phyloP scores from a whole-genome alignment of 1,140 invertebrate species.

The Pseudomyrmex gracilis region DNA sequence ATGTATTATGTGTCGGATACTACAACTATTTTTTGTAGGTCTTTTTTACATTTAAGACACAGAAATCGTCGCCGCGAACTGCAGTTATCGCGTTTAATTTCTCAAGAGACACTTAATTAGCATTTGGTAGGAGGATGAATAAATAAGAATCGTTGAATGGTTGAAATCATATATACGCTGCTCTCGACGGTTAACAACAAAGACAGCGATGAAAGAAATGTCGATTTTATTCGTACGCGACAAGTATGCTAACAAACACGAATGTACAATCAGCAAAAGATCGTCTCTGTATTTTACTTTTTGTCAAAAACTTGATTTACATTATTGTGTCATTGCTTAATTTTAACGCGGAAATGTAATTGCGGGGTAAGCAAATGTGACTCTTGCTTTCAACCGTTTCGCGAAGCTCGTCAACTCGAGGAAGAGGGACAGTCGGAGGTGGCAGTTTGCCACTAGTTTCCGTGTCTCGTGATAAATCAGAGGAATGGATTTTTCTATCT shows the following conservation, averaged over 20 bases:
- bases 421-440: neutral
- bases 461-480: slow-evolving; percentile 40
- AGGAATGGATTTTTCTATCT: slow-evolving; percentile 26
- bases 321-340: too few relatives aligned
- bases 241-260: too few relatives aligned
- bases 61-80: neutral
- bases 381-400: neutral
- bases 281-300: too few relatives aligned
- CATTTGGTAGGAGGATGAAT: slow-evolving; percentile 1
- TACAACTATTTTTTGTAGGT: neutral
- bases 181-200: too few relatives aligned
- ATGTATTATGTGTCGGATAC: too few relatives aligned
- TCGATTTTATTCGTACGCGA: too few relatives aligned
- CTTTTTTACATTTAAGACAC: slow-evolving; percentile 24
- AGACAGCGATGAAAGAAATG: too few relatives aligned
- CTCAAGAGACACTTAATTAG: slow-evolving; percentile 23
- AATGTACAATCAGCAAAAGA: too few relatives aligned
- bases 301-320: too few relatives aligned
- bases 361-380: neutral
- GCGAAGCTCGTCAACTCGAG: neutral
- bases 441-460: slow-evolving; percentile 1
- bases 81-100: slow-evolving; percentile 12
- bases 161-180: too few relatives aligned
- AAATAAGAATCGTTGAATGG: too few relatives aligned
- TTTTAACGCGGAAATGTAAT: too few relatives aligned